Evolutionary conservation across 1,140 invertebrate genomes (phyloP).

Genomic region (Camponotus floridanus): DNA sequence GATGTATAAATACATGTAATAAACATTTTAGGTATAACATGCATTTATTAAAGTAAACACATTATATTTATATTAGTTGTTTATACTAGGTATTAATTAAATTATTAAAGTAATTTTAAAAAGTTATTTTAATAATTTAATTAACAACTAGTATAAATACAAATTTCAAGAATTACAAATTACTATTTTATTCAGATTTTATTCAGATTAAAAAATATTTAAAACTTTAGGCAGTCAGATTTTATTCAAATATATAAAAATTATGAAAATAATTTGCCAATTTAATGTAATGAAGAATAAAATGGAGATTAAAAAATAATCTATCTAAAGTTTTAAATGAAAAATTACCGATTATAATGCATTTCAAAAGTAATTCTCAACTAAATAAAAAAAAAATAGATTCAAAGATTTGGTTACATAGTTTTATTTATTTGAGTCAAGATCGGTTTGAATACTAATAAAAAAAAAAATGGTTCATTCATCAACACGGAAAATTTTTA

Average conservation of each 20-base stretch:
- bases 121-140: background rate
- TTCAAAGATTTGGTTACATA: too few relatives aligned
- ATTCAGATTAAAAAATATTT: background rate
- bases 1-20: constrained; percentile 25
- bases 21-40: background rate
- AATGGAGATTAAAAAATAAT: too few relatives aligned
- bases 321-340: background rate
- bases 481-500: too few relatives aligned
- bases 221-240: too few relatives aligned
- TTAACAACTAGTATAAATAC: too few relatives aligned
- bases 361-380: background rate
- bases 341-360: background rate
- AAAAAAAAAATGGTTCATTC: too few relatives aligned
- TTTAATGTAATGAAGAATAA: too few relatives aligned
- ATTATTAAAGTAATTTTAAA: background rate
- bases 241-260: too few relatives aligned
- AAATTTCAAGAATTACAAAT: background rate
- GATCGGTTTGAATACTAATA: too few relatives aligned
- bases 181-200: background rate
- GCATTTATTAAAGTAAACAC: background rate
- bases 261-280: too few relatives aligned
- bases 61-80: background rate
- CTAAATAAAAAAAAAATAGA: too few relatives aligned
- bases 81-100: background rate
- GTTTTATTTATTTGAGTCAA: too few relatives aligned